Evolutionary conservation across 2,797 vertebrate genomes (phyloP), one percentile per base, ranked within the genome.

Genomic region (Halcyon smyrnensis): DNA sequence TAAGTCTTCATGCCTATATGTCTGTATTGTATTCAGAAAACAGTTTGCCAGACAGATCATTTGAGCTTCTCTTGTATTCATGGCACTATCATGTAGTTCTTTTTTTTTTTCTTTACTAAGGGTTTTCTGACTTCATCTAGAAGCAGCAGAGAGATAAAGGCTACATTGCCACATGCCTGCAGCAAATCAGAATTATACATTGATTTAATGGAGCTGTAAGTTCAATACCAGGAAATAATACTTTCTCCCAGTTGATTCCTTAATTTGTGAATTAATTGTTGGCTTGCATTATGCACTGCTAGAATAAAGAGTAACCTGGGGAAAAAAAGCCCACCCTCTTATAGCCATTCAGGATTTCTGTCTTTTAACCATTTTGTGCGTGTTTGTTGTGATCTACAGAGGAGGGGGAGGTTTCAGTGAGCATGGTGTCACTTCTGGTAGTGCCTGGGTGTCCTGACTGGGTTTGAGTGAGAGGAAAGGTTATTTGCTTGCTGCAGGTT

Each of bases 401-500:
- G 13, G 25, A 70, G 12, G 84, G 11, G 32, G 15, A 64, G 11
- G 12, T 78, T 70, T 93, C 3, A 15, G 10, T 30, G 51, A 48
- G 56, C 57, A 25, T n/a, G 36, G 5, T 6, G 6, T 62, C 82
- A n/a, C 1, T 8, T 79, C 63, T 65, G 37, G 3, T 43, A 62
- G 19, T 71, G 59, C 25, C 36, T 73, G 62, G 10, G 19, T 84
- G 9, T 81, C 60, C n/a, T 56, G 37, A 13, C 57, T 83, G 48
- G 70, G 56, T 89, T 65, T 71, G 53, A 73, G 34, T 48, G 68
- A 64, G 53, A 64, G 45, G 62, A 37, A 67, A 77, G 15, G 15
- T 75, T 48, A 41, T 85, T 83, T 93, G 15, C 36, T 75, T 77
- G 51, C 56, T 71, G 34, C 65, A 89, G 28, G 32, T 74, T 64